A percentile compares a stretch with the other conserved stretches of the same genome.
Conservation (phyloP, 2,797 vertebrate genomes). For the Cercopithecus diana region DNA sequence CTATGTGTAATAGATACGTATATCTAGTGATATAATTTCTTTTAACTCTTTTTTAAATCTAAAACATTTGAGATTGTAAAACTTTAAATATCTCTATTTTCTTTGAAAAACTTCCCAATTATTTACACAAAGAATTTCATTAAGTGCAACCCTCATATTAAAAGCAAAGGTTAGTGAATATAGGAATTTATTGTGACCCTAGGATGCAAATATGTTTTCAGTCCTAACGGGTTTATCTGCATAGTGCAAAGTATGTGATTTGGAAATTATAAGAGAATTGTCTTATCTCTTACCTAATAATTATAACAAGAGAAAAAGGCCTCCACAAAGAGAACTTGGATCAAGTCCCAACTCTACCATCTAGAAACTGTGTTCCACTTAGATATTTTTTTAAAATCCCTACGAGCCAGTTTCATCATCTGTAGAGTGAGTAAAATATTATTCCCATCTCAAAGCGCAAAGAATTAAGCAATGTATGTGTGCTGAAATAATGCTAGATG, state of each 20-base stretch:
- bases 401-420: not conserved
- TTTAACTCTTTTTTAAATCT: not conserved
- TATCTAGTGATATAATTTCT: not conserved
- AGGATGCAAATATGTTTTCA: not conserved
- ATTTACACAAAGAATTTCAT: constrained; percentile 35
- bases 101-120: constrained; percentile 28
- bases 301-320: not conserved
- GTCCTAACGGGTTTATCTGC: not conserved
- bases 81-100: constrained; percentile 13
- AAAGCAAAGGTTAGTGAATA: not conserved
- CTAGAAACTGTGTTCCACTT: not conserved
- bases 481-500: not conserved
- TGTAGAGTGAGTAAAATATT: not conserved
- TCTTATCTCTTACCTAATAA: not conserved
- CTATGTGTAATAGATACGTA: not conserved
- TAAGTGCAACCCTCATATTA: constrained; percentile 5
- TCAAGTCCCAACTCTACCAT: not conserved
- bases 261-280: not conserved
- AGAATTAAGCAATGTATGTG: not conserved
- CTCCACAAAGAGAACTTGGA: not conserved
- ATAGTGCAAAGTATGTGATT: not conserved
- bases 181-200: not conserved
- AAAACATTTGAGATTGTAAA: not conserved
- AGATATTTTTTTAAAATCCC: not conserved
- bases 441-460: constrained; percentile 15